Percentiles rank a stretch among this genome's conserved stretches.
Evolutionary conservation across 2,113 vertebrate species (phyloP).

Genomic region (Gobius niger): DNA sequence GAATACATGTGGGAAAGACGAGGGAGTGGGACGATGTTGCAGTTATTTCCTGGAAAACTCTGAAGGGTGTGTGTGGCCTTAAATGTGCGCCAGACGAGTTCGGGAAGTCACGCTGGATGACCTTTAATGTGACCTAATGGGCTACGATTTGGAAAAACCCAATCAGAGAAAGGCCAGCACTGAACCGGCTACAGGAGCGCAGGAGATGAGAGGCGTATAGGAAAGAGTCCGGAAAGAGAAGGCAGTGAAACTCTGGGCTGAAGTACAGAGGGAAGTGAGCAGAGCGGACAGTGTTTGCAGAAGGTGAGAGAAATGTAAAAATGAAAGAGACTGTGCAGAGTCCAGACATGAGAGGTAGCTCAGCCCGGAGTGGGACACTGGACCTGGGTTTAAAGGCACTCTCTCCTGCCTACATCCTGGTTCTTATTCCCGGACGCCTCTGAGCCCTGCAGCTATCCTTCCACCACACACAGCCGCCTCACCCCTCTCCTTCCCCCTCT

Average conservation of each 20-base stretch:
- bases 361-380: conserved; percentile 59
- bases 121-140: conserved; percentile 80
- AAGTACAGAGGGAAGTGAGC: conserved; percentile 26
- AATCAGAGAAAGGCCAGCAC: conserved; percentile 47
- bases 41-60: too few relatives aligned
- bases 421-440: conserved; percentile 70
- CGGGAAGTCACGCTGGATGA: conserved; percentile 66
- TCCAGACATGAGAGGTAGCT: conserved; percentile 56
- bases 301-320: conserved; percentile 46
- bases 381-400: conserved; percentile 68
- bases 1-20: too few relatives aligned
- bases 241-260: conserved; percentile 26
- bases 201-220: conserved; percentile 10
- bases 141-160: conserved; percentile 60
- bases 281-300: conserved; percentile 35
- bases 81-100: conserved; percentile 24
- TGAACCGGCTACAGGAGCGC: conserved; percentile 6
- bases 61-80: background rate
- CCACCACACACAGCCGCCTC: conserved; percentile 67
- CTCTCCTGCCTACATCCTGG: conserved; percentile 56
- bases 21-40: too few relatives aligned
- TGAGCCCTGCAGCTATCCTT: conserved; percentile 76
- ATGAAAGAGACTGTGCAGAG: conserved; percentile 59
- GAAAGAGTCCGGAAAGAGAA: conserved; percentile 31
- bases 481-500: conserved; percentile 35